These are phyloP conservation scores for Gymnorhina tibicen DNA, from an alignment of 2,113 vertebrate genomes.

Conservation along the genomic window DNA sequence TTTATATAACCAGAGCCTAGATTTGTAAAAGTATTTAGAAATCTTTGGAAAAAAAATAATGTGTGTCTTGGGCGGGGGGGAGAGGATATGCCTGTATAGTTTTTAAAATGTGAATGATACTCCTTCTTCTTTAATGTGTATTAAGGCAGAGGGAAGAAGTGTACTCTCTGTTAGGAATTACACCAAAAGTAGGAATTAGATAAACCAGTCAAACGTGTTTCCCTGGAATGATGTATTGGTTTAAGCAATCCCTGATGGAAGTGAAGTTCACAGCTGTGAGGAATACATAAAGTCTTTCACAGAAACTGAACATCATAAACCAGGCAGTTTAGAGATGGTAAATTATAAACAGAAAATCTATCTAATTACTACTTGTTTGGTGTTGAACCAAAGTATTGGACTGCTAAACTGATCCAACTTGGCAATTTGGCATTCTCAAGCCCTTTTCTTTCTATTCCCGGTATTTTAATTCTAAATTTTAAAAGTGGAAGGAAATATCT, in stretches of 20 bases:
- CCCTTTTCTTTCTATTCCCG: background rate
- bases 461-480: background rate
- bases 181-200: background rate
- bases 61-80: accelerated
- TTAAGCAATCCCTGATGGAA: background rate
- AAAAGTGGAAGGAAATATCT: background rate
- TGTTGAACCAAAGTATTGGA: background rate
- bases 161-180: background rate
- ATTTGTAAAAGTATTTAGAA: background rate
- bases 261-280: background rate
- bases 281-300: background rate
- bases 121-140: background rate
- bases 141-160: background rate
- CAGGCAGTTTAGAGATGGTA: background rate
- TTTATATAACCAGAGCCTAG: background rate
- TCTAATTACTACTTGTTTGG: background rate
- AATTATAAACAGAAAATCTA: background rate
- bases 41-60: background rate
- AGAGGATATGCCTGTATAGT: accelerated
- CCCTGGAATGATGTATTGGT: background rate
- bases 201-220: background rate
- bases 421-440: background rate
- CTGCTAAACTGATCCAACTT: background rate
- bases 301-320: background rate
- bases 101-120: background rate